Evolutionary conservation across 2,888 invertebrate species (phyloP), one percentile per base, ranked within the genome.

Genomic region (Papilio elwesi): DNA sequence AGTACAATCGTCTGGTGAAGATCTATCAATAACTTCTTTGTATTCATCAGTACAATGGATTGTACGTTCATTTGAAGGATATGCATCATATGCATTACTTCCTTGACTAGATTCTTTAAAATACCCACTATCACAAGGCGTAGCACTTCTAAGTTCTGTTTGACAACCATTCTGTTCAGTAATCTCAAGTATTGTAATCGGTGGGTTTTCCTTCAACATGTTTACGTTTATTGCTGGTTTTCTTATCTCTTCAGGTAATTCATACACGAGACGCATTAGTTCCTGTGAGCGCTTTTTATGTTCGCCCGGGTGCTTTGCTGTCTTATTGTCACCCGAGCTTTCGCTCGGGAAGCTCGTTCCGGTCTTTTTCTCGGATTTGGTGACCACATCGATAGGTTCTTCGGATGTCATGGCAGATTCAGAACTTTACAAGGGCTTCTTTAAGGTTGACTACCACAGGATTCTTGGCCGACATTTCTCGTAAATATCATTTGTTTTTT

Each of bases 81-180:
- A 43, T 43, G 43, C 9, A 43, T 43, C 43, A 43, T 9, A 43
- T 7, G 9, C 43, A 26, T 26, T 26, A 26, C 43, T 43, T 43
- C 43, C 43, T 9, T 7, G 43, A 43, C 43, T 43, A 43, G 43
- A 43, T 43, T 9, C 8, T 43, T 43, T 43, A 9, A 9, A 43
- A 43, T 43, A 43, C 6, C 6, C 43, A 43, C 9, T 43, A 9
- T 43, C 43, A 43, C 43, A 43, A 9, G 7, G 43, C 9, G 43
- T 43, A 43, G 8, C 43, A 43, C 43, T 43, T 43, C 80, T 85
- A 77, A 88, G 78, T 80, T 89, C 89, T 78, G 84, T 81, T 78
- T 90, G 92, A 90, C 92, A 93, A 89, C 93, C 92, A 85, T 93
- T 93, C 76, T 90, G 91, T 87, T 92, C 91, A 69, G 88, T 90